Evolutionary conservation across 2,113 vertebrate species (phyloP), one percentile per base, ranked within the genome.

Genomic region (Archilochus colubris): DNA sequence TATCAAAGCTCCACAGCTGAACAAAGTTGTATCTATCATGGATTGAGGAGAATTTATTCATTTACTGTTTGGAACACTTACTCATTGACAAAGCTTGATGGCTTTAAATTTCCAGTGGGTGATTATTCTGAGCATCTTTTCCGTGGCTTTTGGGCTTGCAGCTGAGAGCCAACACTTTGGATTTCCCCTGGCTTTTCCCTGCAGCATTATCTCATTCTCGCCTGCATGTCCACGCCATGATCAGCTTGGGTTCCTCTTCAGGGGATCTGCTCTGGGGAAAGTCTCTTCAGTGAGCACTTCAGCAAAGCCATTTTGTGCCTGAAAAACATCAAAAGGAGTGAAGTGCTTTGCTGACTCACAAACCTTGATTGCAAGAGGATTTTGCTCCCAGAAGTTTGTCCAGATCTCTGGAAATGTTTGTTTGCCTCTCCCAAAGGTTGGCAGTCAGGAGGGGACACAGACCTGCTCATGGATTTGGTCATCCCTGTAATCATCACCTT

Each of bases 21-120:
- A 97, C 96, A 97, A 97, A 97, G 97, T 96, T 96, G 96, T 95
- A 93, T 96, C 97, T 97, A 91, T 97, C 97, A 95, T 79, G 81
- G 93, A 96, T 97, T 97, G 84, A 12, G 86, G 88, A 94, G 86
- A 83, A 96, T 97, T 96, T 96, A 97, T 97, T 98, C 94, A 97
- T 97, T 97, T 97, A 80, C 87, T 97, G 76, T 23, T 80, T 63
- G 84, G 87, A 90, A 50, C 88, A 57, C 38, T 81, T 94, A 84
- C 1, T 89, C 92, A 66, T 69, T 92, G 96, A 83, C 36, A 66
- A 91, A 95, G n/a, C 77, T 82, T 68, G 28, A 66, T 14, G 23
- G 84, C 87, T 91, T 87, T 93, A 77, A 51, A 89, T 96, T 96
- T 86, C 94, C 20, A 10, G 76, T 6, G 6, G 64, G 78, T 14